Percentiles rank a stretch among this genome's conserved stretches.
These are phyloP conservation scores for Sinosuthora webbiana DNA, from an alignment of 2,113 vertebrate species.

Conservation along the genomic window DNA sequence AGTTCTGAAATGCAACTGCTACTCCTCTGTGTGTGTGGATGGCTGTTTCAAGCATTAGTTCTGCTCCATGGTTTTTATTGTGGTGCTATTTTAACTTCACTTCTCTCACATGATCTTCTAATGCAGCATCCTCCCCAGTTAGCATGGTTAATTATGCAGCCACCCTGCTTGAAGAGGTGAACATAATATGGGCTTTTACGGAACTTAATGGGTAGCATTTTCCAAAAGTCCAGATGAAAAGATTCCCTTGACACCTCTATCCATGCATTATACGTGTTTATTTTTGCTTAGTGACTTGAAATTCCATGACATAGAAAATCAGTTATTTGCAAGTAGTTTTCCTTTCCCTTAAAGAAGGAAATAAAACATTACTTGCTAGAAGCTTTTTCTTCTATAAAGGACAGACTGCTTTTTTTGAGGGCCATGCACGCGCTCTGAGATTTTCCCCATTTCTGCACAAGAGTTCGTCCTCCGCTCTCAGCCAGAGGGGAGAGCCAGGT, in stretches of 20 bases:
- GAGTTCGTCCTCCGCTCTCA: background rate
- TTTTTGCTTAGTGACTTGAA: background rate
- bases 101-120: background rate
- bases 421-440: fast-evolving
- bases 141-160: background rate
- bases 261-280: background rate
- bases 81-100: background rate
- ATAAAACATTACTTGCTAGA: background rate
- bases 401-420: background rate
- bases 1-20: background rate
- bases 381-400: background rate
- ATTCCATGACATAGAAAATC: background rate
- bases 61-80: background rate
- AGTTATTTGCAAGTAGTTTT: background rate
- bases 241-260: background rate
- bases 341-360: background rate
- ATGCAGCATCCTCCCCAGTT: background rate
- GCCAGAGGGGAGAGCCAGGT: background rate
- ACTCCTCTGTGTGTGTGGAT: background rate
- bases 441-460: background rate
- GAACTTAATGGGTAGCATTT: background rate
- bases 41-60: background rate
- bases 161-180: background rate
- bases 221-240: background rate
- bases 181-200: background rate